Conservation (phyloP, 1,140 invertebrate species). For the Hormaphis cornu region DNA sequence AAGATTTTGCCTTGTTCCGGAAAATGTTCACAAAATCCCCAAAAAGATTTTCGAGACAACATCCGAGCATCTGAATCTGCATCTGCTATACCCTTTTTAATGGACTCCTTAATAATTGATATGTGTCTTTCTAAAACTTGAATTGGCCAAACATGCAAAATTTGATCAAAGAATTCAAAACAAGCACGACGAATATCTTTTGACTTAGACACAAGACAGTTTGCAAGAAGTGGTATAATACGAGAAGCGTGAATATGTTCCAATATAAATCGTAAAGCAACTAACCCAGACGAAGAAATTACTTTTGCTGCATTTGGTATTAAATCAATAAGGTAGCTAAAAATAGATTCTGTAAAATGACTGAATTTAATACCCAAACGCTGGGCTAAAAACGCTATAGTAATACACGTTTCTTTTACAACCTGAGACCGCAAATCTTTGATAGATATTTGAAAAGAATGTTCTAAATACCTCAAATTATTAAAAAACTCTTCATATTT, state of each 20-base stretch:
- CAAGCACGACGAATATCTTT: conserved; percentile 78
- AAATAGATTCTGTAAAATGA: conserved; percentile 67
- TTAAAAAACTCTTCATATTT: conserved; percentile 73
- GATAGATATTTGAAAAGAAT: conserved; percentile 68
- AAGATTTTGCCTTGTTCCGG: conserved; percentile 78
- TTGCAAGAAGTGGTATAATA: conserved; percentile 76
- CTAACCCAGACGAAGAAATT: conserved; percentile 78
- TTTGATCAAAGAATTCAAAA: conserved; percentile 74
- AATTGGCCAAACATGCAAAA: conserved; percentile 77
- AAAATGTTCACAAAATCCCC: conserved; percentile 85
- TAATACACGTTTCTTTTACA: conserved; percentile 87
- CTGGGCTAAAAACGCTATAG: conserved; percentile 82
- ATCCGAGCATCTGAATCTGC: conserved; percentile 80
- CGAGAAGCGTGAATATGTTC: conserved; percentile 73
- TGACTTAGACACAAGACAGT: conserved; percentile 73
- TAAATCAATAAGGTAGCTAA: conserved; percentile 76
- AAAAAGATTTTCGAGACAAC: conserved; percentile 72
- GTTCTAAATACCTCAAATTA: conserved; percentile 66
- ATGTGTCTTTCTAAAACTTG: conserved; percentile 72
- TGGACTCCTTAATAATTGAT: conserved; percentile 64
- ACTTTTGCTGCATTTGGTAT: conserved; percentile 94
- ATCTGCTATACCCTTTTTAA: conserved; percentile 82
- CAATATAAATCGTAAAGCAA: conserved; percentile 82
- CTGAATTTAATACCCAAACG: conserved; percentile 72
- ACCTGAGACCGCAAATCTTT: conserved; percentile 84